Base-by-base conservation (phyloP, 1,140 invertebrate genomes). In the Geopemphigus sp. region DNA sequence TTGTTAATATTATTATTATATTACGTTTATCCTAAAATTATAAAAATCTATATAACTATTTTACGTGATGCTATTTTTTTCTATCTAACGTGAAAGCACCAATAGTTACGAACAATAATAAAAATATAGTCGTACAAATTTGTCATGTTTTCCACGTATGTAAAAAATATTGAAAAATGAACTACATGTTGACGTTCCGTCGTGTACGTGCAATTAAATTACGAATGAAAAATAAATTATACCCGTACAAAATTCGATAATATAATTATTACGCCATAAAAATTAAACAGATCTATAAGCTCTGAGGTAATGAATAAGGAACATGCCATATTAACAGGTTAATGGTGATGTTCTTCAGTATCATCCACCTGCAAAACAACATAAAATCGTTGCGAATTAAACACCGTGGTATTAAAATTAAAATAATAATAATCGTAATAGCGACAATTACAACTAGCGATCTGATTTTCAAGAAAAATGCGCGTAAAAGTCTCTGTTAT, bases 211-310 rank as follows among this genome's bases (percentile, higher is more conserved):
- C 32, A 8, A 39, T 50, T 26, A 54, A 24, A 11, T 72, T 53
- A 54, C 12, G 29, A 54, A 53, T 26, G 12, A 29, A 54, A 26
- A 53, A 73, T 6, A 74, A 45, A 76, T 26, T 59, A 5, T 17
- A 76, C 32, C 29, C 72, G 29, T 59, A 39, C 17, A 57, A 59
- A 39, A 76, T 50, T 76, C n/a, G 8, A 57, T 12, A 50, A 50
- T 8, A 39, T 39, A 39, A 39, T 39, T 39, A 39, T 54, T 26
- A 29, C 26, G 68, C 15, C 1, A 72, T 78, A 76, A 61, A 39
- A 47, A 45, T 61, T 76, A 45, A 57, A 76, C 74, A 78, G 74
- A 78, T 78, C 74, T 78, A 39, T 39, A 50, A 50, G 47, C 14
- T 61, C 57, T 29, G 22, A 78, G 56, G 74, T 78, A 45, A 63